Evolutionary conservation across 2,797 vertebrate genomes (phyloP).

Genomic region (Anisognathus igniventris): DNA sequence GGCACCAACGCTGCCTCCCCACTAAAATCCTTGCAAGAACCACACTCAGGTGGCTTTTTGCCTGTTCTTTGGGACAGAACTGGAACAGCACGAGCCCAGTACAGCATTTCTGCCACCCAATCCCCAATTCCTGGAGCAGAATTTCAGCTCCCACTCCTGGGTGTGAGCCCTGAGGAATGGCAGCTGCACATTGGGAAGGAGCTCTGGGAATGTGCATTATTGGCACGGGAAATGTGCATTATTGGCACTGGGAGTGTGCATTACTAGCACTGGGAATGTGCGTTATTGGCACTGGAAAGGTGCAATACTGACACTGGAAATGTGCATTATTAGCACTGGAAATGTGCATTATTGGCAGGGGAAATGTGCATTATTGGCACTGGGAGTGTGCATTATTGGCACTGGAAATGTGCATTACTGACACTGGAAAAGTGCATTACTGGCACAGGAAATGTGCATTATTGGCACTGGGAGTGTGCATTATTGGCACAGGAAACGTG

Average conservation of each 20-base stretch:
- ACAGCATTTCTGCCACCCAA: rapidly evolving
- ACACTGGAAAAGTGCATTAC: rapidly evolving
- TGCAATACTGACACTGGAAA: rapidly evolving
- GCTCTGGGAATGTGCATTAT: rapidly evolving
- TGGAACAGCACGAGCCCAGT: rapidly evolving
- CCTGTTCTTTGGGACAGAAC: not conserved
- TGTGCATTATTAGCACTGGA: rapidly evolving
- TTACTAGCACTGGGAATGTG: not conserved
- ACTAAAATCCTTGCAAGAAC: not conserved
- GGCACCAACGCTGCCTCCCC: not conserved
- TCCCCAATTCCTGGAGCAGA: not conserved
- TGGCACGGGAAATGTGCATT: not conserved
- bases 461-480: rapidly evolving
- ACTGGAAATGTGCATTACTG: rapidly evolving
- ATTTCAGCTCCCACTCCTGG: not conserved
- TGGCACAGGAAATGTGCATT: too few relatives aligned
- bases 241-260: not conserved
- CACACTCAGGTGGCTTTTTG: not conserved
- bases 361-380: not conserved
- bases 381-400: rapidly evolving
- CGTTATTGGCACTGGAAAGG: too few relatives aligned
- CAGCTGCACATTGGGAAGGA: not conserved
- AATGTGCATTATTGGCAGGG: rapidly evolving
- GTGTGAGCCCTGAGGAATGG: not conserved
- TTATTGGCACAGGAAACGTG: rapidly evolving